phyloP scores from a whole-genome alignment of 1,140 invertebrate genomes.

The Pogonognathellus flavescens region DNA sequence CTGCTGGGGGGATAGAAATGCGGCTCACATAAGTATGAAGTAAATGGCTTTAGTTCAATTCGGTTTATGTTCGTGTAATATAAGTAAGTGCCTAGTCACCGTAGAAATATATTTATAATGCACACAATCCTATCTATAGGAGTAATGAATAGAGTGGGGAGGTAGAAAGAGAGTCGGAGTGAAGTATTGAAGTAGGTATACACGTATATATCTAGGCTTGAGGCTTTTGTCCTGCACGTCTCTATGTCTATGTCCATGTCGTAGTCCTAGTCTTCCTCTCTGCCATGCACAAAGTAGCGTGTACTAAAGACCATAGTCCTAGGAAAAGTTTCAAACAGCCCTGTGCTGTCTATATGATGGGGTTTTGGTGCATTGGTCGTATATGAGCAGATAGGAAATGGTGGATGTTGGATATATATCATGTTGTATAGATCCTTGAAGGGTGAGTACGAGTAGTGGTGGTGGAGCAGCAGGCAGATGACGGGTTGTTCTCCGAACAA shows the following conservation, averaged over 20 bases:
- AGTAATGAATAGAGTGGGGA: constrained; percentile 42
- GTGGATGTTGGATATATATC: constrained; percentile 13
- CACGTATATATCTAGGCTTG: background rate
- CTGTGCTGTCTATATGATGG: constrained; percentile 3
- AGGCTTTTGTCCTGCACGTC: constrained; percentile 27
- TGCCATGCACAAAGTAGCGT: no score
- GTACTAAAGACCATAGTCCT: no score
- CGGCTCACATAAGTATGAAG: background rate
- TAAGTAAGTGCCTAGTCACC: constrained; percentile 16
- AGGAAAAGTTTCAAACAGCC: constrained; percentile 37
- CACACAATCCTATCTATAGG: background rate
- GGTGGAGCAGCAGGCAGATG: constrained; percentile 42
- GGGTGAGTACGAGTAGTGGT: constrained; percentile 51
- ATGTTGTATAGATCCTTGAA: constrained; percentile 51
- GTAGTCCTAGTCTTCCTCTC: background rate
- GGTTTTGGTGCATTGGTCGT: background rate
- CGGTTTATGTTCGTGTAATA: background rate
- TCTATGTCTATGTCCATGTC: constrained; percentile 26
- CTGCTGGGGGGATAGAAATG: background rate
- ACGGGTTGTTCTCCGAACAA: constrained; percentile 42
- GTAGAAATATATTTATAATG: constrained; percentile 10
- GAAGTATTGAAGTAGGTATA: no score
- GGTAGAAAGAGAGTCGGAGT: constrained; percentile 3
- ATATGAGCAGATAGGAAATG: constrained; percentile 1
- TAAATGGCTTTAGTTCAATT: constrained; percentile 21